Base-by-base conservation (phyloP, 2,888 invertebrate genomes). In the Eupithecia pulchellata region DNA sequence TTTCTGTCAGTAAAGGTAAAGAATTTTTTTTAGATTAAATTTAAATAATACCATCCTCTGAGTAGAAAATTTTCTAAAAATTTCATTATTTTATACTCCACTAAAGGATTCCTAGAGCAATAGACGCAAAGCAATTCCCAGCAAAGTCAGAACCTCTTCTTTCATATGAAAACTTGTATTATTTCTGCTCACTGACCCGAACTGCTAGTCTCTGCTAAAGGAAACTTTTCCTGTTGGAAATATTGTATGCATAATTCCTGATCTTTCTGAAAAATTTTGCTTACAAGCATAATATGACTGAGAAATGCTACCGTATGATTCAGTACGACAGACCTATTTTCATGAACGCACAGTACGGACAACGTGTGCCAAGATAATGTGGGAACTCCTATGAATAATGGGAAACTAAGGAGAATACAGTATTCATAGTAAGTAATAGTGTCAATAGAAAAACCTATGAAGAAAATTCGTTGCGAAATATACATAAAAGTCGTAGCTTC, bases 101-200 rank as follows among this genome's bases (percentile, higher is more conserved):
- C 20, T 3, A 52, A 52, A 52, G 20, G 13, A 52, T 52, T 52
- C 25, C 25, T 52, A 11, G 52, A 52, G 11, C 2, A 39, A n/a
- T n/a, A n/a, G n/a, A 42, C 39, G 39, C 39, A 17, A 17, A 39
- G 2, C 9, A 39, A 39, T 77, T 73, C 52, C 64, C 63, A 57
- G 58, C 58, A 68, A 68, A 74, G 65, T 52, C 65, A 42, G 69
- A 73, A 74, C 76, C 77, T 71, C 76, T 61, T 69, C 71, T 77
- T 81, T 81, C 79, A 81, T 83, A 82, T 78, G 76, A 76, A 81
- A 78, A 78, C 82, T 78, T 84, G 81, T 85, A 84, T 81, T 80
- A 81, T 81, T 85, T 83, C 80, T 81, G 81, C 78, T 79, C 81
- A 83, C 69, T 78, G 83, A 77, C 75, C 80, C 78, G 81, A 77